Evolutionary conservation across 2,888 invertebrate species (phyloP).

Genomic region (Apantesis nais): DNA sequence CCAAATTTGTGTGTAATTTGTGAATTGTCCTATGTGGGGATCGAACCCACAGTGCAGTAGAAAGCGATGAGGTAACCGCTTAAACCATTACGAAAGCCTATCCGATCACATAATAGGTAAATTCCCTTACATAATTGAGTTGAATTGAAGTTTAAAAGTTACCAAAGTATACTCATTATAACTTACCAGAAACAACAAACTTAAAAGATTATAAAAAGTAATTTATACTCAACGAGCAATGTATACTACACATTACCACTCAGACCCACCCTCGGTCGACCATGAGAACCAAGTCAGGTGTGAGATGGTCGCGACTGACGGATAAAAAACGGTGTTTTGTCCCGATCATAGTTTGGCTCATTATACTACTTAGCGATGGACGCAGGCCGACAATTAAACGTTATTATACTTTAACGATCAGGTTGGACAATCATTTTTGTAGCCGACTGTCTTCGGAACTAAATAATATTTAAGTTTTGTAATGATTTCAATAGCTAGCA

Average conservation of each 20-base stretch:
- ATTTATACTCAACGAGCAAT: conserved; percentile 34
- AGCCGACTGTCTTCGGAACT: conserved; percentile 26
- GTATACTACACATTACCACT: conserved; percentile 36
- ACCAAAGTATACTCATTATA: background rate
- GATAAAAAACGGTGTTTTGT: conserved; percentile 69
- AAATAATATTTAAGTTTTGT: conserved; percentile 27
- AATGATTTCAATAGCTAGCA: conserved; percentile 8
- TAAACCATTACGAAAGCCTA: too few relatives aligned
- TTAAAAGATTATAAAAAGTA: background rate
- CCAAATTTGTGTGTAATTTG: too few relatives aligned
- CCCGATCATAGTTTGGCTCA: conserved; percentile 79
- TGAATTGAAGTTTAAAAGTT: background rate
- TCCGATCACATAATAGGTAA: background rate
- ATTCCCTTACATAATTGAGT: background rate
- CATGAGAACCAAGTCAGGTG: conserved; percentile 70
- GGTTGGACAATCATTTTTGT: conserved; percentile 35
- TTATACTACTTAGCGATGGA: conserved; percentile 71
- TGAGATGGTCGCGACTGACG: conserved; percentile 30
- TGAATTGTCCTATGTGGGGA: too few relatives aligned
- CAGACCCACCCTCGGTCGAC: conserved; percentile 32
- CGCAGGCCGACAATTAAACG: conserved; percentile 53
- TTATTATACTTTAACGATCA: conserved; percentile 59
- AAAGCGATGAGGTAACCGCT: too few relatives aligned
- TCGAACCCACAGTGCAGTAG: too few relatives aligned
- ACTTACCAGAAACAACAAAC: background rate